These are phyloP conservation scores for Acleris cristana DNA, from an alignment of 2,888 invertebrate genomes.

Conservation along the genomic window DNA sequence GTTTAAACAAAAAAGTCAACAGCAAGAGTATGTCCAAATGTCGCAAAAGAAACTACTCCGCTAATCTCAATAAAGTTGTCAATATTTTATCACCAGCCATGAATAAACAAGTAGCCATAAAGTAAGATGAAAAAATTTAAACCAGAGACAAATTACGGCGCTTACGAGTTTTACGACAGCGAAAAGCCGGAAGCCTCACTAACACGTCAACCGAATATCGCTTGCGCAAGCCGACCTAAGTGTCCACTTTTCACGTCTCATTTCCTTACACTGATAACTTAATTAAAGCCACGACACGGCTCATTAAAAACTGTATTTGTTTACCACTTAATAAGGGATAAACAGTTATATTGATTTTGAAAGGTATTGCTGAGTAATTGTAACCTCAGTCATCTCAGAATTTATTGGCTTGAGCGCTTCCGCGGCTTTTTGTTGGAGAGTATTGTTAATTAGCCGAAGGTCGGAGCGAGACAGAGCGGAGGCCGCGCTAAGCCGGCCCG, in stretches of 20 bases:
- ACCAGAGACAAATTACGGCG: not conserved
- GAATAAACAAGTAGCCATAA: too few relatives aligned
- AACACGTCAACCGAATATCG: slow-evolving; percentile 3
- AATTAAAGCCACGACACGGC: slow-evolving; percentile 46
- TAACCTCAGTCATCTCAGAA: slow-evolving; percentile 20
- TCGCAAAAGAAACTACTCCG: too few relatives aligned
- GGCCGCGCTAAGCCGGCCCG: slow-evolving; percentile 51
- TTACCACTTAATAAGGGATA: slow-evolving; percentile 39
- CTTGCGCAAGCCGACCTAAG: not conserved
- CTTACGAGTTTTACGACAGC: slow-evolving; percentile 8
- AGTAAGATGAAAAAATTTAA: not conserved
- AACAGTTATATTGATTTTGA: slow-evolving; percentile 15
- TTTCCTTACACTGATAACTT: slow-evolving; percentile 53
- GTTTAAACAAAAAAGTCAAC: too few relatives aligned
- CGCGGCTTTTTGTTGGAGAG: slow-evolving; percentile 53
- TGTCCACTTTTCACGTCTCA: slow-evolving; percentile 40
- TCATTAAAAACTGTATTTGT: slow-evolving; percentile 44
- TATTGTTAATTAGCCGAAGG: slow-evolving; percentile 63
- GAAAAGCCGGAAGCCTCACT: not conserved
- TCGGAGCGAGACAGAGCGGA: slow-evolving; percentile 44
- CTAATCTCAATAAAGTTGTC: too few relatives aligned
- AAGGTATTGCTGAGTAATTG: slow-evolving; percentile 21
- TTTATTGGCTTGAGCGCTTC: slow-evolving; percentile 23
- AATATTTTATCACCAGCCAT: too few relatives aligned
- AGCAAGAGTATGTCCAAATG: too few relatives aligned